A percentile compares a stretch with the other conserved stretches of the same genome.
Conservation (phyloP, 2,797 vertebrate genomes). For the Borostomias antarcticus region DNA sequence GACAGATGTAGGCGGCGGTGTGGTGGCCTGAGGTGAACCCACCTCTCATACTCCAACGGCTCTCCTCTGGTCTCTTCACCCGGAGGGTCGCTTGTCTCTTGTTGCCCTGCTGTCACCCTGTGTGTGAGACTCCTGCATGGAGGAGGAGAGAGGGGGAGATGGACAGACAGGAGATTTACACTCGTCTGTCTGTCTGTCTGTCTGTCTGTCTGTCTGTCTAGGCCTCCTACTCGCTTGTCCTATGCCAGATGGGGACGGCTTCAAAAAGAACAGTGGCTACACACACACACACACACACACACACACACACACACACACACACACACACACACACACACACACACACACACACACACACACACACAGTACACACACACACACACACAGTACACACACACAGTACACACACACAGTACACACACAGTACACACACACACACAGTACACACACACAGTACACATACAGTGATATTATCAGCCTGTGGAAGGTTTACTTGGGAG, state of each 20-base stretch:
- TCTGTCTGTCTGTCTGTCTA: neutral
- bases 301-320: neutral
- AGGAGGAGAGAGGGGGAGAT: no score
- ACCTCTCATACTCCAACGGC: no score
- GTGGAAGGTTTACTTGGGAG: slow-evolving; percentile 25
- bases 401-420: slow-evolving; percentile 1
- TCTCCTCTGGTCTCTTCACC: no score
- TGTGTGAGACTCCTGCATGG: no score
- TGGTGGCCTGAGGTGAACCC: no score
- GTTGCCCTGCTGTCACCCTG: no score
- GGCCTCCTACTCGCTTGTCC: neutral
- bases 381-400: neutral
- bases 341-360: neutral
- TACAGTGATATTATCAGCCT: slow-evolving; percentile 1
- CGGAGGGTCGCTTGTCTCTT: no score
- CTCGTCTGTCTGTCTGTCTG: no score
- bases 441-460: no score
- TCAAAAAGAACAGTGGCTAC: neutral
- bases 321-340: neutral
- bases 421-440: neutral
- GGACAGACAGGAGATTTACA: no score
- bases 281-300: neutral
- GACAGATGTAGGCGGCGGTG: no score
- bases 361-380: no score
- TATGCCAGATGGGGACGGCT: neutral